A percentile compares a stretch with the other conserved stretches of the same genome.
phyloP scores from a whole-genome alignment of 2,888 invertebrate genomes.

The Erannis defoliaria region DNA sequence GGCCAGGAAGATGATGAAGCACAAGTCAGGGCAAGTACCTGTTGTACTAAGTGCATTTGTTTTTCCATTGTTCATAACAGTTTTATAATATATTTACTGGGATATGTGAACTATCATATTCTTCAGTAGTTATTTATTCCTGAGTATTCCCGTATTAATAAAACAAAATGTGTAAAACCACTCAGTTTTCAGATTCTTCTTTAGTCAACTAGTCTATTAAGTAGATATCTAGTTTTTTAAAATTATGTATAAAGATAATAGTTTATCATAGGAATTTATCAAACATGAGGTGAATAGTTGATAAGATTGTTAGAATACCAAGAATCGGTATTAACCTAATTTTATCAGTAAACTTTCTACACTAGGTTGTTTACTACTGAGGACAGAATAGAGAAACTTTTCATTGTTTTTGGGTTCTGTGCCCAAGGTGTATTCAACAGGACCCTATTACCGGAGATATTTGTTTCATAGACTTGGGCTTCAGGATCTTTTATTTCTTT shows the following conservation, averaged over 20 bases:
- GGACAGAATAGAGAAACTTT: background rate
- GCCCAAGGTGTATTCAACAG: background rate
- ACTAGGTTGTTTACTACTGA: background rate
- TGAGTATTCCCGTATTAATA: too few species aligned
- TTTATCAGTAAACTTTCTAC: slow-evolving; percentile 15
- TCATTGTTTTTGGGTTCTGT: background rate
- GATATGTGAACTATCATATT: too few species aligned
- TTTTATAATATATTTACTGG: too few species aligned
- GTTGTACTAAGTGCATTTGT: too few species aligned
- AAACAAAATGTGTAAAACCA: too few species aligned
- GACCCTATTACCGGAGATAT: too few species aligned
- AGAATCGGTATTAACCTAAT: slow-evolving; percentile 16
- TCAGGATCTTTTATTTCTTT: too few species aligned
- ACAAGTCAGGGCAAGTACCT: too few species aligned
- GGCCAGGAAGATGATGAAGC: too few species aligned
- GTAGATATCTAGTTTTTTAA: too few species aligned
- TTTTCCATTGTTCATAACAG: too few species aligned
- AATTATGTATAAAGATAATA: background rate
- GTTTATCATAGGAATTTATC: slow-evolving; percentile 11
- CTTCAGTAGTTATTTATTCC: too few species aligned
- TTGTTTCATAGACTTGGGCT: background rate
- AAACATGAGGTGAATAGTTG: slow-evolving; percentile 14
- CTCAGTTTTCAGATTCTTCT: background rate
- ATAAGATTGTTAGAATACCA: slow-evolving; percentile 22
- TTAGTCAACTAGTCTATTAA: background rate